A percentile compares a stretch with the other conserved stretches of the same genome.
Evolutionary conservation across 2,888 invertebrate genomes (phyloP).

Genomic region (Gastrophysa polygoni): DNA sequence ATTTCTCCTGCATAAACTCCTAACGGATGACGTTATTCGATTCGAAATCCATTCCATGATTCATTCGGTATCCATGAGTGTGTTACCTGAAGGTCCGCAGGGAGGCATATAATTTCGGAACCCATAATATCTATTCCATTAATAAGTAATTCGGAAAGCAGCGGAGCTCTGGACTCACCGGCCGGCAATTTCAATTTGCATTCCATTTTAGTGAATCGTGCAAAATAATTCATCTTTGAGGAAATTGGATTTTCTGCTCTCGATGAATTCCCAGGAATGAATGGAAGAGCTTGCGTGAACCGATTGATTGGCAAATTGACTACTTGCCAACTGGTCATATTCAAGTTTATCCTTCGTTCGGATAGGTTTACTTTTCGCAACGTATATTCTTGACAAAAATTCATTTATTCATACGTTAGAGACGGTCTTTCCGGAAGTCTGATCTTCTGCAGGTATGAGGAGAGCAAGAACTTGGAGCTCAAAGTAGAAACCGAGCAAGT

Average conservation of each 20-base stretch:
- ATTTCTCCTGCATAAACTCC: no score
- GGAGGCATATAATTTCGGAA: background rate
- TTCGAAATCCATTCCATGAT: conserved; percentile 4
- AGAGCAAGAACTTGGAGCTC: no score
- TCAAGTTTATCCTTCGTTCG: no score
- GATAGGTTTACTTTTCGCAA: no score
- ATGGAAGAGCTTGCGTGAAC: background rate
- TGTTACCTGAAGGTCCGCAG: background rate
- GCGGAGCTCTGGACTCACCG: background rate
- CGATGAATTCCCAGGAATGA: background rate
- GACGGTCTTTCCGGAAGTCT: no score
- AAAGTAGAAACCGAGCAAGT: no score
- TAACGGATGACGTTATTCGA: no score
- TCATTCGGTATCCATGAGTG: background rate
- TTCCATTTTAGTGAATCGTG: background rate
- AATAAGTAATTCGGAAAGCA: conserved; percentile 6
- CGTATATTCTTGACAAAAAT: no score
- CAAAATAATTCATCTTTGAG: conserved; percentile 1
- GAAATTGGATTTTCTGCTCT: background rate
- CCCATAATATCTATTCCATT: conserved; percentile 1
- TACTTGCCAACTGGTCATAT: no score
- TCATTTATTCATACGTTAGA: no score
- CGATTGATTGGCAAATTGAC: no score
- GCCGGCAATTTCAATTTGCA: conserved; percentile 1
- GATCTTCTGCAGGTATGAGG: no score